These are phyloP conservation scores for Coptodon rendalli DNA, from an alignment of 2,113 vertebrate genomes.

Conservation along the genomic window DNA sequence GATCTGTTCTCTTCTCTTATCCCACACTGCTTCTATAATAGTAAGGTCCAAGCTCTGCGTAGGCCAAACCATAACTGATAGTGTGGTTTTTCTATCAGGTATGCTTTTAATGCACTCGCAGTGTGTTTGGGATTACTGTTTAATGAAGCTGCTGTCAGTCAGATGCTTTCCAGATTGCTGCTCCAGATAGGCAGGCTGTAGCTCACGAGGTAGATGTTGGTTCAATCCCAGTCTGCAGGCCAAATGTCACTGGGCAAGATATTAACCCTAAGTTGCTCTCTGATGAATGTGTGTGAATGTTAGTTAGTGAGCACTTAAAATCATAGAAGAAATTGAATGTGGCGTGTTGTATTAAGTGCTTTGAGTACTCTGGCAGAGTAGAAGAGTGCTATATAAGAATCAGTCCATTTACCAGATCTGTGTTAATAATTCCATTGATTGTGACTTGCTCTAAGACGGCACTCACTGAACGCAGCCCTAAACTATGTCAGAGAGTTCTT, in stretches of 20 bases:
- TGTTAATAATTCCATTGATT: not conserved
- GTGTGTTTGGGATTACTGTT: not conserved
- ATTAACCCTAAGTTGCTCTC: not conserved
- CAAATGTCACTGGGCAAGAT: not conserved
- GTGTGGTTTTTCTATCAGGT: not conserved
- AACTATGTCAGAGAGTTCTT: not conserved
- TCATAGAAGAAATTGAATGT: not conserved
- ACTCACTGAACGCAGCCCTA: not conserved
- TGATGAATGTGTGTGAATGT: not conserved
- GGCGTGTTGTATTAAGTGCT: fast-evolving
- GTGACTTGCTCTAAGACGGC: not conserved
- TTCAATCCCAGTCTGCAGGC: not conserved
- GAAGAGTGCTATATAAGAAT: no score
- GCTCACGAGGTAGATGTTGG: not conserved
- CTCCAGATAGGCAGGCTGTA: not conserved
- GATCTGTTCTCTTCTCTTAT: not conserved
- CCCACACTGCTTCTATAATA: not conserved
- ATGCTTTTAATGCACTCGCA: not conserved
- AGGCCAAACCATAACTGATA: not conserved
- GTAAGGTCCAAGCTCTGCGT: fast-evolving
- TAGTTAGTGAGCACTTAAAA: not conserved
- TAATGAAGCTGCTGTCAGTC: not conserved
- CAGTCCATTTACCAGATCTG: no score
- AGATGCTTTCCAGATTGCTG: fast-evolving
- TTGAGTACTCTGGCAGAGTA: no score